Conservation (phyloP, 2,113 vertebrate genomes). For the Martes martes region DNA sequence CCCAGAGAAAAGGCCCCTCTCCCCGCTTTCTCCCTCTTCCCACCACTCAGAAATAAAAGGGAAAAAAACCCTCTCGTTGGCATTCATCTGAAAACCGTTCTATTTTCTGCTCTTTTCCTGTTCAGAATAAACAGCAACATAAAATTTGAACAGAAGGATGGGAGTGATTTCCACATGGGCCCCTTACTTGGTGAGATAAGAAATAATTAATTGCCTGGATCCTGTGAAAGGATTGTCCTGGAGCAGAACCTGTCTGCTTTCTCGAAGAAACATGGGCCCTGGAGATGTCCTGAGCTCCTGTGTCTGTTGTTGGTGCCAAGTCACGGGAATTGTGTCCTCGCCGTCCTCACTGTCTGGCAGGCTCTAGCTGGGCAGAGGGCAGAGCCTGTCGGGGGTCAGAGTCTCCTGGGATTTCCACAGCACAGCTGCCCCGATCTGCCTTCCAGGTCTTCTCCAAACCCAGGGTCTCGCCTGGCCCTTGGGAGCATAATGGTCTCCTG, state of each 20-base stretch:
- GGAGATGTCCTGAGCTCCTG: slow-evolving; percentile 1
- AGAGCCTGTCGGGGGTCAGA: fast-evolving
- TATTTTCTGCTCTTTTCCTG: slow-evolving; percentile 69
- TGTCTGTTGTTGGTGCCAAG: fast-evolving
- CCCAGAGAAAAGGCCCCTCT: neutral
- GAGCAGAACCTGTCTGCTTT: slow-evolving; percentile 45
- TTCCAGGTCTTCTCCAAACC: neutral
- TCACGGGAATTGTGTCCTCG: fast-evolving
- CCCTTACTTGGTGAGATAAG: slow-evolving; percentile 59
- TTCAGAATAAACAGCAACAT: slow-evolving; percentile 6
- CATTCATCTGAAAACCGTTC: slow-evolving; percentile 58
- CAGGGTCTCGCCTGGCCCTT: neutral
- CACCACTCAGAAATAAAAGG: neutral
- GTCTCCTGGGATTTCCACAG: neutral
- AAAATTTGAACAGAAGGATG: slow-evolving; percentile 49
- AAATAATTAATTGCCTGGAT: slow-evolving; percentile 58
- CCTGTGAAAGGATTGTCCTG: slow-evolving; percentile 36
- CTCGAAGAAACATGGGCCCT: slow-evolving; percentile 24
- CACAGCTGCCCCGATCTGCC: neutral
- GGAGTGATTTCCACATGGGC: slow-evolving; percentile 47
- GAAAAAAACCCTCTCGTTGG: neutral
- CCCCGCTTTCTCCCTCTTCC: neutral
- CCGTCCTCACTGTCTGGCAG: neutral
- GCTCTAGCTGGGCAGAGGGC: neutral
- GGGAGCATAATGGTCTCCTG: neutral